Conservation (phyloP, 1,140 invertebrate species). For the Drosophila bipectinata region DNA sequence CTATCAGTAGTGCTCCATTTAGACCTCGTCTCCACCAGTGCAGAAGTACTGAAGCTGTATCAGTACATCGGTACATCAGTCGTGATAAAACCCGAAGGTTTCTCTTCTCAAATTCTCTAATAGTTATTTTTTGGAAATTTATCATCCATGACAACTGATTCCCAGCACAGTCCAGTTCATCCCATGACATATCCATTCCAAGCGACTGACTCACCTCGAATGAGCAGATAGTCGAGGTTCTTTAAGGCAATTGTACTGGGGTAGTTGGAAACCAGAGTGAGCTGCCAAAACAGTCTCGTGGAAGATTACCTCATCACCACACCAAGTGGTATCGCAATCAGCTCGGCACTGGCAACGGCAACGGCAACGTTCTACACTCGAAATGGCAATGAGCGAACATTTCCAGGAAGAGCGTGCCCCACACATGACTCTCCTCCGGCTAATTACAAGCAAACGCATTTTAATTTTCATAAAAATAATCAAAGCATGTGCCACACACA, state of each 20-base stretch:
- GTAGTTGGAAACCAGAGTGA: conserved; percentile 76
- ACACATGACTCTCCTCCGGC: conserved; percentile 28
- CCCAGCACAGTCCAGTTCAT: no score
- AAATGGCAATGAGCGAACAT: conserved; percentile 75
- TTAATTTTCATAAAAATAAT: conserved; percentile 81
- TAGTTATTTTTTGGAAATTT: no score
- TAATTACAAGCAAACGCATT: conserved; percentile 80
- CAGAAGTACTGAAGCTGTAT: no score
- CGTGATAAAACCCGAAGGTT: no score
- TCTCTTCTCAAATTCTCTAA: no score
- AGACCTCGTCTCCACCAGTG: no score
- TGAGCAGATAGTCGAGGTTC: neutral
- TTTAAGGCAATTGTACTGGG: conserved; percentile 13
- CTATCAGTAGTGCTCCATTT: no score
- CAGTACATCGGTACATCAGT: no score
- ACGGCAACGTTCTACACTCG: conserved; percentile 8
- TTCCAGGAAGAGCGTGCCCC: conserved; percentile 71
- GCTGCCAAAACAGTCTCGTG: conserved; percentile 16
- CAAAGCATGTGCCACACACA: conserved; percentile 71
- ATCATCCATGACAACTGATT: no score
- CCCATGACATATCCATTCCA: no score
- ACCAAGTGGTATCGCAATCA: conserved; percentile 6
- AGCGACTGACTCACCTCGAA: conserved; percentile 36
- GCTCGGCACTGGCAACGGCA: neutral
- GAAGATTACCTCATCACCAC: conserved; percentile 73